Percentiles rank a stretch among this genome's conserved stretches.
Conservation (phyloP, 23 tunicate genomes). For the Trididemnum clinides region DNA sequence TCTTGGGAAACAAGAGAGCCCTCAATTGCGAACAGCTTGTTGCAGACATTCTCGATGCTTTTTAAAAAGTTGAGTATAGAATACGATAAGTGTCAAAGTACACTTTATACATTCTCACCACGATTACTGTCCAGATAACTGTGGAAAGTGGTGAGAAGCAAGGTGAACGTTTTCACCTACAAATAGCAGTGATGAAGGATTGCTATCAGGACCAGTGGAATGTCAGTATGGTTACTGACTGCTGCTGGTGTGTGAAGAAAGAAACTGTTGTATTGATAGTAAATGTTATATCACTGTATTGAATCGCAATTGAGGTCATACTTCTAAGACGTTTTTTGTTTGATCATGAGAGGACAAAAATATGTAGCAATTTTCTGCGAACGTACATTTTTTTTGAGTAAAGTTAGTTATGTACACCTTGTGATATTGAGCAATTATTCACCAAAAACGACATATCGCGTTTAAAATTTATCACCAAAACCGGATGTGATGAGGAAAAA, state of each 20-base stretch:
- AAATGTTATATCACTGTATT: constrained; percentile 2
- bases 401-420: neutral
- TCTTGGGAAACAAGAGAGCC: constrained; percentile 25
- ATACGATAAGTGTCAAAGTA: constrained; percentile 14
- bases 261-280: neutral
- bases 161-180: constrained; percentile 44
- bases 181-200: constrained; percentile 34
- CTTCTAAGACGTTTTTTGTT: neutral
- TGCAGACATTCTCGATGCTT: constrained; percentile 41
- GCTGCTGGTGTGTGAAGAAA: constrained; percentile 37
- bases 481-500: constrained; percentile 9
- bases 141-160: constrained; percentile 35
- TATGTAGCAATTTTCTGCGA: neutral
- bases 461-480: neutral
- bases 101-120: constrained; percentile 37
- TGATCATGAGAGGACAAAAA: neutral
- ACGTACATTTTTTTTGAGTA: neutral
- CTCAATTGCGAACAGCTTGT: neutral
- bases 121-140: constrained; percentile 19
- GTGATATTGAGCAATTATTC: neutral
- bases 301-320: neutral
- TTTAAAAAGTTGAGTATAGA: constrained; percentile 14
- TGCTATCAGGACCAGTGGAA: constrained; percentile 41
- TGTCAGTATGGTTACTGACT: constrained; percentile 40
- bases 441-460: neutral